Conservation (phyloP, 2,797 vertebrate species). For the Myotis vivesi region DNA sequence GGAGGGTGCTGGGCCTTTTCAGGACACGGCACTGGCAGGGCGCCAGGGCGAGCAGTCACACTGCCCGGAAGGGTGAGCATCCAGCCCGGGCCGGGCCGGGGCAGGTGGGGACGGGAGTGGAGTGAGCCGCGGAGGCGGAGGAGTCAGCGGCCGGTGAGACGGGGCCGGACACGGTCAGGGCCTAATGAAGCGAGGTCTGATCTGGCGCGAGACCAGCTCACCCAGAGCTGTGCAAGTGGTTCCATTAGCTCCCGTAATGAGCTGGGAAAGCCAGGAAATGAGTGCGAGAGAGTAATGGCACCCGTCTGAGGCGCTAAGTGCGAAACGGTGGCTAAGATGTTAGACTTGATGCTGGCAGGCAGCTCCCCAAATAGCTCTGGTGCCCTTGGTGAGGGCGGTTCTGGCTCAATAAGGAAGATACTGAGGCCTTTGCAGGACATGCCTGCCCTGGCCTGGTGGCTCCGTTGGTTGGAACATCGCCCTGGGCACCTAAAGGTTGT, state of each 20-base stretch:
- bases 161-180: conserved; percentile 15
- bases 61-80: background rate
- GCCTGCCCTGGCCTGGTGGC: background rate
- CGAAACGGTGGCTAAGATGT: conserved; percentile 35
- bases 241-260: conserved; percentile 64
- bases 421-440: background rate
- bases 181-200: conserved; percentile 40
- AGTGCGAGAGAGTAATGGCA: conserved; percentile 46
- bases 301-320: conserved; percentile 40
- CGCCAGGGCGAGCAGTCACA: background rate
- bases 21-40: background rate
- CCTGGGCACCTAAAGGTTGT: background rate
- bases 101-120: background rate
- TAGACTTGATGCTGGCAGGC: background rate
- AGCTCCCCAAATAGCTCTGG: background rate
- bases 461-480: background rate
- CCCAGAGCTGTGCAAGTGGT: conserved; percentile 56
- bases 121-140: too few relatives aligned
- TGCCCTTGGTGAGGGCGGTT: background rate
- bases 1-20: background rate
- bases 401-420: background rate
- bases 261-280: conserved; percentile 52
- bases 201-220: conserved; percentile 57
- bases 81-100: background rate
- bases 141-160: too few relatives aligned